phyloP scores from a whole-genome alignment of 2,113 vertebrate species.

The Coturnix japonica region DNA sequence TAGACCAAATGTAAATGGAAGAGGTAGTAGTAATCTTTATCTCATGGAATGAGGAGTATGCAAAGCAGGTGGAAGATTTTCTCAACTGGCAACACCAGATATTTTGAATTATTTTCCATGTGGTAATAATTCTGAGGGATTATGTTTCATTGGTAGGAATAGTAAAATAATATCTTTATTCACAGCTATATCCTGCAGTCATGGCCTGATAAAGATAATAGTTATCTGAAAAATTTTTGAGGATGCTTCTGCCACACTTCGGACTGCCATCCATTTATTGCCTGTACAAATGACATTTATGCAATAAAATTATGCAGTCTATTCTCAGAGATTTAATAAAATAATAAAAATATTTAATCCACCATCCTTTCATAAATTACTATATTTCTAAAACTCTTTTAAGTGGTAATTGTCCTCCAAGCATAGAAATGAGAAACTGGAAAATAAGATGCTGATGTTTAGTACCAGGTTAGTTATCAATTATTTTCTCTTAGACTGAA shows the following conservation, averaged over 20 bases:
- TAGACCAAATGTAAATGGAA: background rate
- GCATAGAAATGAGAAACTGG: conserved; percentile 47
- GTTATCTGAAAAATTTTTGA: background rate
- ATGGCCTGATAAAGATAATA: background rate
- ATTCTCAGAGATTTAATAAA: background rate
- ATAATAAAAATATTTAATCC: background rate
- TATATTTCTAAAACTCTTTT: background rate
- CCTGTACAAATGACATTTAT: background rate
- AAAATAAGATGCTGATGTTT: conserved; percentile 53
- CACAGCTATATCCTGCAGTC: background rate
- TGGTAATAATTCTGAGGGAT: background rate
- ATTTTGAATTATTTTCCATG: background rate
- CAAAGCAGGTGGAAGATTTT: background rate
- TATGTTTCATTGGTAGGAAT: background rate
- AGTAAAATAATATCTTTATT: background rate
- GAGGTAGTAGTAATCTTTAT: accelerated
- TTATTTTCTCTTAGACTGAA: conserved; percentile 42
- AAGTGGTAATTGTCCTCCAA: conserved; percentile 2
- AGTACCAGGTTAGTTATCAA: conserved; percentile 30
- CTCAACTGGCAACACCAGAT: background rate
- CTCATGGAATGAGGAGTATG: background rate
- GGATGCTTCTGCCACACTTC: background rate
- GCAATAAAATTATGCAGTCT: background rate
- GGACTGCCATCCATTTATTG: background rate
- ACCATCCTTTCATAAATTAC: background rate